Conservation (phyloP, 1,140 invertebrate genomes). For the Ctenoplectra terminalis region DNA sequence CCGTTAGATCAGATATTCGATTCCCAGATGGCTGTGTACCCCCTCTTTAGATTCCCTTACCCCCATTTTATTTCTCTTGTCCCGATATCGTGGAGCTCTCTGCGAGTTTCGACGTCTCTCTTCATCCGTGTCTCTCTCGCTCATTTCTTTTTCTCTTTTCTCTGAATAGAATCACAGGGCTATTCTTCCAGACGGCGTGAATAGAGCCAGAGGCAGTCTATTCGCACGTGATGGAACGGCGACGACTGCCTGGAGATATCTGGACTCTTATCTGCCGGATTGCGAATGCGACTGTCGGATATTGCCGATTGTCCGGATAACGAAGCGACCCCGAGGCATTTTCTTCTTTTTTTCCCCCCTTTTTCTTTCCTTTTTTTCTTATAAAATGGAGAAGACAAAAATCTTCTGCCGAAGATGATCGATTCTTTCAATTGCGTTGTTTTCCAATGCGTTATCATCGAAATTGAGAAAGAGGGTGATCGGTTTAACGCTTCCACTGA, state of each 20-base stretch:
- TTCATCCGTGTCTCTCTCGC: conserved; percentile 45
- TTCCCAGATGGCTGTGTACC: conserved; percentile 74
- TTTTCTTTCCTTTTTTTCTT: too few relatives aligned
- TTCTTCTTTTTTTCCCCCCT: background rate
- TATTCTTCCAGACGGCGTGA: conserved; percentile 78
- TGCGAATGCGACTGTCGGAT: conserved; percentile 64
- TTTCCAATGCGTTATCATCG: background rate
- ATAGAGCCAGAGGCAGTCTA: conserved; percentile 69
- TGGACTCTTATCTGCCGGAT: conserved; percentile 65
- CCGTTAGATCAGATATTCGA: conserved; percentile 79
- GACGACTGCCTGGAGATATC: conserved; percentile 72
- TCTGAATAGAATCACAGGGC: conserved; percentile 80
- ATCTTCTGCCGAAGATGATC: too few relatives aligned
- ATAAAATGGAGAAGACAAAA: background rate
- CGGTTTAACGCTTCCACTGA: background rate
- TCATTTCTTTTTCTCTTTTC: conserved; percentile 45
- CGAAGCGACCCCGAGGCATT: conserved; percentile 10
- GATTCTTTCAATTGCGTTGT: background rate
- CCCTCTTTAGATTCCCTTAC: conserved; percentile 56
- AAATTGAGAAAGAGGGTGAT: background rate
- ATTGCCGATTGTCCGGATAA: conserved; percentile 67
- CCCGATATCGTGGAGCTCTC: conserved; percentile 27
- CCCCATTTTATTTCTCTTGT: conserved; percentile 50
- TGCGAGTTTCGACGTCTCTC: conserved; percentile 33
- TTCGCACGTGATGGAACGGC: conserved; percentile 77